These are phyloP conservation scores for Drosophila burlai DNA, from an alignment of 1,140 invertebrate species.

Conservation along the genomic window DNA sequence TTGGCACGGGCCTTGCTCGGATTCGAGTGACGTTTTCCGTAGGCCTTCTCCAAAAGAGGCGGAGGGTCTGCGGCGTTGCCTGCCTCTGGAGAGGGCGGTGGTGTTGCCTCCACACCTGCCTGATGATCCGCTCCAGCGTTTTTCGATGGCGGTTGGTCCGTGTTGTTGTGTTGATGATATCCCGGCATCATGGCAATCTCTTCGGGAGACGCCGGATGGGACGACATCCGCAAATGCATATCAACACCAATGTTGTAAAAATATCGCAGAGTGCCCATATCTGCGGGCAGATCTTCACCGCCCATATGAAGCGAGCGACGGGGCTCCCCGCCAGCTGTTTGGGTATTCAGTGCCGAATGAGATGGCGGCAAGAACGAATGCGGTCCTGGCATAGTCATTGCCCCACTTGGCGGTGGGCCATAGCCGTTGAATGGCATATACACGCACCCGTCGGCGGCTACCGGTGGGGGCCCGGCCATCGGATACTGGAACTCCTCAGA, in stretches of 20 bases:
- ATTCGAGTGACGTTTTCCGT: conserved; percentile 23
- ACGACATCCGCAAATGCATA: conserved; percentile 74
- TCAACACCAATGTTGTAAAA: conserved; percentile 90
- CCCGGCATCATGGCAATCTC: conserved; percentile 2
- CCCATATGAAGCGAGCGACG: conserved; percentile 85
- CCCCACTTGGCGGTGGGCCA: conserved; percentile 20
- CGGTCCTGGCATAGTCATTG: conserved; percentile 3
- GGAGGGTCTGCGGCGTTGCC: conserved; percentile 3
- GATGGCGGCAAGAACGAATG: conserved; percentile 23
- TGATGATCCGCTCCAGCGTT: conserved; percentile 5
- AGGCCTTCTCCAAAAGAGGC: conserved; percentile 2
- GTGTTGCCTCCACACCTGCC: conserved; percentile 22
- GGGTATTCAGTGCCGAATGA: conserved; percentile 5
- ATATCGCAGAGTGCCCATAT: conserved; percentile 88
- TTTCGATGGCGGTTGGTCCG: conserved; percentile 42
- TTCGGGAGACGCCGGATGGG: conserved; percentile 45
- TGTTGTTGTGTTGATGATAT: conserved; percentile 44
- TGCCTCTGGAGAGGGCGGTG: conserved; percentile 54
- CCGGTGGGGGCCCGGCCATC: conserved; percentile 20
- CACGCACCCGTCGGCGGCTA: conserved; percentile 46
- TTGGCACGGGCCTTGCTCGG: conserved; percentile 44
- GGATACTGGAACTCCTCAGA: conserved; percentile 47
- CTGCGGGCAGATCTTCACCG: conserved; percentile 87
- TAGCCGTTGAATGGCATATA: conserved; percentile 56
- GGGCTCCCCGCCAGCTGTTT: conserved; percentile 54